These are phyloP conservation scores for Uropetala carovei DNA, from an alignment of 2,888 invertebrate species.

Conservation along the genomic window DNA sequence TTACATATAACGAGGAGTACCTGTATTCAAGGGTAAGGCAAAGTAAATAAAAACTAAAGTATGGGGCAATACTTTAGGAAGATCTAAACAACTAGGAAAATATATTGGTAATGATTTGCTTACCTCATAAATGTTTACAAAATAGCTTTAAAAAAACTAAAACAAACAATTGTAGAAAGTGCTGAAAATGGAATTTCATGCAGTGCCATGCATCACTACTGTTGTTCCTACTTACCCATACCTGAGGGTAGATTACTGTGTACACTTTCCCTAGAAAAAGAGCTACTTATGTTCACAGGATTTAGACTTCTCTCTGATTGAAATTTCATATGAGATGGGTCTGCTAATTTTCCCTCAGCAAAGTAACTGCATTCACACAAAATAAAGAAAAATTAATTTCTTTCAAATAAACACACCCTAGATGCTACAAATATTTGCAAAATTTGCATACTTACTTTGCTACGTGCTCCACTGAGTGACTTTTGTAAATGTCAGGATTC, in stretches of 20 bases:
- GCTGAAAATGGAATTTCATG: background rate
- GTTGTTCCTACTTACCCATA: constrained; percentile 66
- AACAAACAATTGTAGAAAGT: background rate
- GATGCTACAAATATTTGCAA: too few relatives aligned
- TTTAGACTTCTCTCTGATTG: constrained; percentile 1
- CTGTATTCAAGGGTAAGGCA: too few relatives aligned
- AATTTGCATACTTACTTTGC: constrained; percentile 34
- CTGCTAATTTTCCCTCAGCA: background rate
- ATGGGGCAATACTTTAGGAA: too few relatives aligned
- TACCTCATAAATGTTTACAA: background rate
- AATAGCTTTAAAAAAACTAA: background rate
- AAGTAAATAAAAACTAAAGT: too few relatives aligned
- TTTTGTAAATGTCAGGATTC: background rate
- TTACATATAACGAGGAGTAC: too few relatives aligned
- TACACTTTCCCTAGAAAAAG: constrained; percentile 48
- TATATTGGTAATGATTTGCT: too few relatives aligned
- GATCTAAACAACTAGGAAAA: too few relatives aligned
- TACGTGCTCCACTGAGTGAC: constrained; percentile 1
- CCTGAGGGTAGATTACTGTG: constrained; percentile 65
- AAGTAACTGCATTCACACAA: constrained; percentile 27
- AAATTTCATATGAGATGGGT: background rate
- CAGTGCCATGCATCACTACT: constrained; percentile 63
- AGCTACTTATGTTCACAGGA: background rate
- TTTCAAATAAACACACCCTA: background rate
- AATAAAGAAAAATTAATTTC: background rate